phyloP scores from a whole-genome alignment of 2,888 invertebrate species.

The Hirtodrosophila cameraria region DNA sequence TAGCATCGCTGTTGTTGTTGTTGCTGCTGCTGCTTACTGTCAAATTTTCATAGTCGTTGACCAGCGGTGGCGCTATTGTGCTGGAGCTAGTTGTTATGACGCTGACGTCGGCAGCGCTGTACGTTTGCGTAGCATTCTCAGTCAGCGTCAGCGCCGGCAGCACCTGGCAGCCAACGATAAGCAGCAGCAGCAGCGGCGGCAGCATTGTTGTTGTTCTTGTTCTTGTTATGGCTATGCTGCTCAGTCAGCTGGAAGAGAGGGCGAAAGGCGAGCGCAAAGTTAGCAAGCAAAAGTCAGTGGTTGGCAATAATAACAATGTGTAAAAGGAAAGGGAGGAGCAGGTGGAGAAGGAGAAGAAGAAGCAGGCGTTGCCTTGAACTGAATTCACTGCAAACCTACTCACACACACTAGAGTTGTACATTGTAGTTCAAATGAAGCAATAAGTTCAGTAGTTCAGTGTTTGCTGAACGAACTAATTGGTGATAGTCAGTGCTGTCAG shows the following conservation, averaged over 20 bases:
- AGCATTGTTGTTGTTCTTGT: conserved; percentile 36
- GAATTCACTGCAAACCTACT: conserved; percentile 52
- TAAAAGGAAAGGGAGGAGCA: neutral
- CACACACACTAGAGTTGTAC: too few relatives aligned
- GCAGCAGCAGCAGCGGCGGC: conserved; percentile 46
- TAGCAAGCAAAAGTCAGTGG: conserved; percentile 35
- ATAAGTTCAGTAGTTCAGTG: too few relatives aligned
- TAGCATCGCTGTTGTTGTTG: conserved; percentile 53
- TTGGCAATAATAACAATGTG: conserved; percentile 10
- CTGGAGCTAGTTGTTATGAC: conserved; percentile 36
- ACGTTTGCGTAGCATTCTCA: conserved; percentile 64
- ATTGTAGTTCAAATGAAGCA: too few relatives aligned
- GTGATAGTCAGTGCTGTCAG: too few relatives aligned
- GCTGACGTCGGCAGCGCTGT: conserved; percentile 18
- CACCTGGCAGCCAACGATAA: conserved; percentile 36
- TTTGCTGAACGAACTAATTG: too few relatives aligned
- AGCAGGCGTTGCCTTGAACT: conserved; percentile 74
- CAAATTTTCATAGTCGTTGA: conserved; percentile 45
- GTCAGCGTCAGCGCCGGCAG: conserved; percentile 35
- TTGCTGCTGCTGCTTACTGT: conserved; percentile 31
- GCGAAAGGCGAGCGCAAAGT: conserved; percentile 11
- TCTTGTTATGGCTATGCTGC: conserved; percentile 37
- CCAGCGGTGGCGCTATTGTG: conserved; percentile 43
- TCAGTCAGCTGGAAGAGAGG: conserved; percentile 62
- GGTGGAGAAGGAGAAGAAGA: conserved; percentile 9